Conservation (phyloP, 2,888 invertebrate genomes). For the Phengaris arion region DNA sequence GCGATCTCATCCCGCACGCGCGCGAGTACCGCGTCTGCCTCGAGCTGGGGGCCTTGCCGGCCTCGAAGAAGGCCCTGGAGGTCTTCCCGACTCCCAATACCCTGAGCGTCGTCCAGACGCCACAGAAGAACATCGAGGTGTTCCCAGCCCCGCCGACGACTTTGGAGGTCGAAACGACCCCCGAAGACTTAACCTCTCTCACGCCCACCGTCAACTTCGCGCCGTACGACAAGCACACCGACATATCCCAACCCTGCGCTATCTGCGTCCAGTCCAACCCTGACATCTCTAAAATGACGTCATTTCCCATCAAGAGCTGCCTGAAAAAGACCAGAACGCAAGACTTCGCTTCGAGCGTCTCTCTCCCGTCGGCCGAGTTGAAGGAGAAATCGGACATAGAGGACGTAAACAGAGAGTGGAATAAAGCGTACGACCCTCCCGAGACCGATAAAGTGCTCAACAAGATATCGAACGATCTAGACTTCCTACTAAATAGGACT, state of each 20-base stretch:
- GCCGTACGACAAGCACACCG: slow-evolving; percentile 57
- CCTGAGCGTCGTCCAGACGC: background rate
- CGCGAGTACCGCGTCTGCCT: slow-evolving; percentile 74
- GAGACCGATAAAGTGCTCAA: slow-evolving; percentile 84
- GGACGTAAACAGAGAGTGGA: slow-evolving; percentile 64
- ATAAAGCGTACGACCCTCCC: slow-evolving; percentile 60
- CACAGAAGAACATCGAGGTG: background rate
- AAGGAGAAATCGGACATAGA: slow-evolving; percentile 61
- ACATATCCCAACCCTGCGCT: slow-evolving; percentile 60
- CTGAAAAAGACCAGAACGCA: slow-evolving; percentile 59
- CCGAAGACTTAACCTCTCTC: slow-evolving; percentile 46
- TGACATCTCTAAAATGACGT: slow-evolving; percentile 61
- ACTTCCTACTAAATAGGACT: slow-evolving; percentile 87
- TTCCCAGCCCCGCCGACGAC: background rate
- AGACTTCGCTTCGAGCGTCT: slow-evolving; percentile 57
- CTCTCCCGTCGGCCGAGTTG: slow-evolving; percentile 61
- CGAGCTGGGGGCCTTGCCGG: slow-evolving; percentile 66
- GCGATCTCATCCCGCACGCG: slow-evolving; percentile 65
- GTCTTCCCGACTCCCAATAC: background rate
- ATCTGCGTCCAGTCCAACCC: slow-evolving; percentile 68
- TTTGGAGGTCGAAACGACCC: background rate
- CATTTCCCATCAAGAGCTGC: slow-evolving; percentile 72
- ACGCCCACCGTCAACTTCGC: slow-evolving; percentile 63
- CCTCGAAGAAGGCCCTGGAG: background rate
- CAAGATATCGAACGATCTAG: slow-evolving; percentile 89